Conservation (phyloP, 2,797 vertebrate genomes). For the Steatocranus sp. region DNA sequence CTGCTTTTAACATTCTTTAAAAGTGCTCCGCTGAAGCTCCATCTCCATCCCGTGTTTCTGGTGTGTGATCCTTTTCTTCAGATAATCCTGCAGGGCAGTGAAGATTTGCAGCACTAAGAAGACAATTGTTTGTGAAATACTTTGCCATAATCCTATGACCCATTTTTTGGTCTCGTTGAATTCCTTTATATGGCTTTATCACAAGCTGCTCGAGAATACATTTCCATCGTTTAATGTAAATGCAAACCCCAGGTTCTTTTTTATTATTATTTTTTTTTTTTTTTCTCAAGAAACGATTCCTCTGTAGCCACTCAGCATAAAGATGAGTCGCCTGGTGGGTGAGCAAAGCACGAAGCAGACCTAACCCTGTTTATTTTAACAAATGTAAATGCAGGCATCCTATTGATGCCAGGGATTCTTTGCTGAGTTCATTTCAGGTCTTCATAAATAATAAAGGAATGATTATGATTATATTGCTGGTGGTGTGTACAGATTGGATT, state of each 20-base stretch:
- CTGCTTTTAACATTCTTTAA: not conserved
- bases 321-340: slow-evolving; percentile 26
- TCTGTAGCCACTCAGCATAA: slow-evolving; percentile 12
- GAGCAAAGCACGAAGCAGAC: slow-evolving; percentile 17
- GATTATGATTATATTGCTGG: not conserved
- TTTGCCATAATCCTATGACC: slow-evolving; percentile 61
- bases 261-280: not conserved
- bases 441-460: slow-evolving; percentile 22
- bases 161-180: slow-evolving; percentile 54
- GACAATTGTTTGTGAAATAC: slow-evolving; percentile 54
- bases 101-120: slow-evolving; percentile 37
- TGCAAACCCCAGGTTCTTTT: not conserved
- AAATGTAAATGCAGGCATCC: slow-evolving; percentile 27
- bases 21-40: not conserved
- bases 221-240: slow-evolving; percentile 54
- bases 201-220: slow-evolving; percentile 26
- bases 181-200: slow-evolving; percentile 34
- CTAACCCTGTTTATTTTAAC: slow-evolving; percentile 22
- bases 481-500: not conserved
- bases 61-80: not conserved
- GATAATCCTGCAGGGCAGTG: slow-evolving; percentile 33
- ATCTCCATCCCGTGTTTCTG: not conserved
- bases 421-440: not conserved
- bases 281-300: not conserved
- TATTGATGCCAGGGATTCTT: slow-evolving; percentile 11